Evolutionary conservation across 2,888 invertebrate species (phyloP), one percentile per base, ranked within the genome.

Genomic region (Diplolepis rosae): DNA sequence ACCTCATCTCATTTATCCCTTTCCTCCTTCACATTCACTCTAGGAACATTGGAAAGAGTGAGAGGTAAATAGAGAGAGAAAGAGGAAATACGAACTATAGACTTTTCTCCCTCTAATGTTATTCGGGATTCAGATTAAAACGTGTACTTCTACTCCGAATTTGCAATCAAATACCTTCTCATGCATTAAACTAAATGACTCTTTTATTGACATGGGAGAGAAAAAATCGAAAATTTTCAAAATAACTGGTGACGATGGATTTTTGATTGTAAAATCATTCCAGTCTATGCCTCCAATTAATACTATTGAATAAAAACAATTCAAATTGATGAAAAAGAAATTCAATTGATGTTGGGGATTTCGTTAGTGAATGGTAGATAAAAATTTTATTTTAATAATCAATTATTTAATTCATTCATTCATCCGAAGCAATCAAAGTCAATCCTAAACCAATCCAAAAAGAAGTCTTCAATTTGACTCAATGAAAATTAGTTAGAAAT

Each of bases 71-170:
- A 76, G 35, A 70, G 73, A 72, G 32, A 70, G 70, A 70, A 73
- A 76, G 35, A 71, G 54, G 39, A 66, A 73, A 50, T 68, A 71
- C 75, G 73, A 78, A 75, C 73, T 74, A 65, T 71, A 54, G 68
- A 54, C 68, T 45, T 24, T 27, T 77, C 75, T 78, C 74, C 61
- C 79, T 84, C 79, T 82, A 82, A 84, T 83, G 82, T 82, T 83
- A 85, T 85, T 83, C 83, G 80, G 79, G 80, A 79, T 73, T 82
- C 77, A 82, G 83, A 85, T 85, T 84, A 83, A 85, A 85, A 76
- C 82, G 71, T 83, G 83, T 83, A 82, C 81, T 77, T 77, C 77
- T 71, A 77, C 69, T 74, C 69, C 75, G 75, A 78, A 78, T 77
- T 77, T 76, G 76, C 77, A 77, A 80, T 80, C 77, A 72, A 77